phyloP scores from a whole-genome alignment of 2,888 invertebrate genomes.

The Thymelicus lineola region DNA sequence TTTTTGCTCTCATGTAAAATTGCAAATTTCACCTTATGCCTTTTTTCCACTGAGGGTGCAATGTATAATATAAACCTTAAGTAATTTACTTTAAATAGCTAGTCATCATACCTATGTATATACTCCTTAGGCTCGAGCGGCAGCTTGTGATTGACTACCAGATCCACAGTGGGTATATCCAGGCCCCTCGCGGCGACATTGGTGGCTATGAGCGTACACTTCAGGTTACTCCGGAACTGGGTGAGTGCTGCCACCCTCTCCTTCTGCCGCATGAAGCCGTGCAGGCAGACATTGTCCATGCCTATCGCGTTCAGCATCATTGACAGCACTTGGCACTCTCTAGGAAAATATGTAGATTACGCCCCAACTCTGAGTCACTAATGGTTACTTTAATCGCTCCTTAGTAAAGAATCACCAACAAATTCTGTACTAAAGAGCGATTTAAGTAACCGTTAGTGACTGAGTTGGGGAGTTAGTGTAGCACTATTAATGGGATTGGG shows the following conservation, averaged over 20 bases:
- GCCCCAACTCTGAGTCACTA: too few species aligned
- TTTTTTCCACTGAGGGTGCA: too few species aligned
- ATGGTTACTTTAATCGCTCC: too few species aligned
- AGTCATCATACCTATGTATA: constrained; percentile 88
- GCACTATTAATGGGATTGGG: too few species aligned
- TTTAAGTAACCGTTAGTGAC: too few species aligned
- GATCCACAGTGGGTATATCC: constrained; percentile 97
- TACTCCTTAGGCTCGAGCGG: constrained; percentile 97
- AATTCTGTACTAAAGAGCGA: too few species aligned
- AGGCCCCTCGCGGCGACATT: constrained; percentile 98
- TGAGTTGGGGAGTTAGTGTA: too few species aligned
- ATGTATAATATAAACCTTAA: too few species aligned
- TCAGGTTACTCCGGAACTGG: constrained; percentile 95
- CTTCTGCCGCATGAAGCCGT: constrained; percentile 96
- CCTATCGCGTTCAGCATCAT: constrained; percentile 95
- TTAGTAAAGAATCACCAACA: too few species aligned
- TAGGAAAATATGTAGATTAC: constrained; percentile 64
- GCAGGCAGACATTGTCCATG: constrained; percentile 95
- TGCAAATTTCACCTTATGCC: too few species aligned
- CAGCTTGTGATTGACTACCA: constrained; percentile 97
- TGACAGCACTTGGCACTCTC: constrained; percentile 95
- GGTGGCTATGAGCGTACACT: constrained; percentile 96
- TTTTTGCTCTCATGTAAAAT: too few species aligned
- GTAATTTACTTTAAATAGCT: too few species aligned
- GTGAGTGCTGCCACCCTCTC: constrained; percentile 93